phyloP scores from a whole-genome alignment of 2,888 invertebrate genomes.

The Deilephila porcellus region DNA sequence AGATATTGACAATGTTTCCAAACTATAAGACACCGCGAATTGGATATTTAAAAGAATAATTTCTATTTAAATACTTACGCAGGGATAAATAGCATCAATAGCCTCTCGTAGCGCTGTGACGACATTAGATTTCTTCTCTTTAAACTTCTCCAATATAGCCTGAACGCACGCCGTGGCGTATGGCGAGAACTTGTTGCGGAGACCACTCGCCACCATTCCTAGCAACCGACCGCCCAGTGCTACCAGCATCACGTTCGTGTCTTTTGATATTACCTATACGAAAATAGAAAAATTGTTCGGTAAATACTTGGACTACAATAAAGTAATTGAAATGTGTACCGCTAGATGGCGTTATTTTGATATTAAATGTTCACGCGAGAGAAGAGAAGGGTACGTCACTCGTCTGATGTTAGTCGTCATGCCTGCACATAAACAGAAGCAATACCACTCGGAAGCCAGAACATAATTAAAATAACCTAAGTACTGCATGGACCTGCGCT shows the following conservation, averaged over 20 bases:
- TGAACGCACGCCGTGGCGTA: constrained; percentile 92
- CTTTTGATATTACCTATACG: constrained; percentile 93
- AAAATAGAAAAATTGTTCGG: neutral
- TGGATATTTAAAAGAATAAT: neutral
- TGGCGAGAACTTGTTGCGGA: constrained; percentile 94
- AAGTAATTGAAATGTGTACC: too few species aligned
- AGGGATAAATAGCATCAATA: constrained; percentile 93
- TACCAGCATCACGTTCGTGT: constrained; percentile 97
- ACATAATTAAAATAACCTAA: too few species aligned
- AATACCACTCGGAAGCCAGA: too few species aligned
- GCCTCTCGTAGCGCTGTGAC: constrained; percentile 94
- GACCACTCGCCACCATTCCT: constrained; percentile 91
- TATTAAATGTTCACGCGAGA: neutral
- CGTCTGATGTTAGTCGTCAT: too few species aligned
- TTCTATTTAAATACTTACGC: constrained; percentile 83
- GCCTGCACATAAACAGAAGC: too few species aligned
- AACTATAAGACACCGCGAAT: too few species aligned
- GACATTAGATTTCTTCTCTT: constrained; percentile 97
- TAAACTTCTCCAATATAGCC: constrained; percentile 96
- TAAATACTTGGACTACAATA: too few species aligned
- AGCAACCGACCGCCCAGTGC: constrained; percentile 94
- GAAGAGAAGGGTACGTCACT: too few species aligned
- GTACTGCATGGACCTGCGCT: too few species aligned
- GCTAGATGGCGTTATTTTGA: neutral
- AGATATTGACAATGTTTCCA: too few species aligned